Evolutionary conservation across 2,888 invertebrate species (phyloP).

Genomic region (Prenolepis imparis): DNA sequence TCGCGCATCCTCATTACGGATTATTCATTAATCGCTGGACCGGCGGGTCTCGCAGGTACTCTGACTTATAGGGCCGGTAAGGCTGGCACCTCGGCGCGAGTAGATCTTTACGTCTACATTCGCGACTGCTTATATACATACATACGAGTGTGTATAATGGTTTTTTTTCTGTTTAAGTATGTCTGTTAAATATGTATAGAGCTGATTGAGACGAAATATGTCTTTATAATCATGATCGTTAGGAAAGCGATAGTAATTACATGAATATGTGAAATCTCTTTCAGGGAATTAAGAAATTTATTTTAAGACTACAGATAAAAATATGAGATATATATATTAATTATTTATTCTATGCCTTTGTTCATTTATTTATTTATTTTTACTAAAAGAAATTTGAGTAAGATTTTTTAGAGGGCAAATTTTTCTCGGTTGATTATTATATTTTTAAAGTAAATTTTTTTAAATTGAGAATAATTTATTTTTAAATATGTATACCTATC

Average conservation of each 20-base stretch:
- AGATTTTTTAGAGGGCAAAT: neutral
- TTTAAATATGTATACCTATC: neutral
- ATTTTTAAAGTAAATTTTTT: neutral
- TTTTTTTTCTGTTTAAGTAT: slow-evolving; percentile 2
- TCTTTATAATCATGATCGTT: neutral
- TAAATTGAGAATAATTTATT: neutral
- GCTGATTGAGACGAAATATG: slow-evolving; percentile 16
- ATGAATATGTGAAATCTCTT: neutral
- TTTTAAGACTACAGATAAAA: neutral
- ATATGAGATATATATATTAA: neutral
- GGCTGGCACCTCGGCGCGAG: slow-evolving; percentile 62
- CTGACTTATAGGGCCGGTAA: slow-evolving; percentile 69
- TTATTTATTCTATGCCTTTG: neutral
- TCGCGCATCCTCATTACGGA: slow-evolving; percentile 83
- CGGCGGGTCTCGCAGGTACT: slow-evolving; percentile 59
- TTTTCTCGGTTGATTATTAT: neutral
- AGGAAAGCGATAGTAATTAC: neutral
- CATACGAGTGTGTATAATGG: neutral
- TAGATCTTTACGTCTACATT: slow-evolving; percentile 9
- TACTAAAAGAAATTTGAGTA: neutral
- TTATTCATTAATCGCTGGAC: slow-evolving; percentile 82
- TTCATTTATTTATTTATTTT: neutral
- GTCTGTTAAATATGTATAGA: slow-evolving; percentile 3
- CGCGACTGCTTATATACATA: neutral
- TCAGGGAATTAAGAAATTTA: neutral